Conservation (phyloP, 2,888 invertebrate genomes). For the Ophonus ardosiacus region DNA sequence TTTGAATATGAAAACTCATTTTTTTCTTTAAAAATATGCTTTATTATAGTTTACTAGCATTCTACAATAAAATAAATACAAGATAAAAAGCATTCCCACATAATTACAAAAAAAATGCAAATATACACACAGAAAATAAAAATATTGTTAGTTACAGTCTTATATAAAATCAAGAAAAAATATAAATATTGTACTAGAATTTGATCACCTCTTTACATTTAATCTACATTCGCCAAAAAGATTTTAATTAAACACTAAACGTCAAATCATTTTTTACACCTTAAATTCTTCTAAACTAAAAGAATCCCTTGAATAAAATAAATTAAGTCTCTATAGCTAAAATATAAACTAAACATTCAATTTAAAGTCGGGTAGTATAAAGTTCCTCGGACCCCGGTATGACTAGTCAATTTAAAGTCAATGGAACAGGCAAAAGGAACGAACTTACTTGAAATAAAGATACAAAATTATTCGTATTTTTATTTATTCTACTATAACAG, state of each 20-base stretch:
- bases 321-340: neutral
- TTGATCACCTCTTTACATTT: neutral
- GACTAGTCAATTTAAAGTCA: neutral
- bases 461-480: neutral
- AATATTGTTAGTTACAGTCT: neutral
- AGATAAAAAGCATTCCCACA: too few species aligned
- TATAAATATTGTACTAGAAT: neutral
- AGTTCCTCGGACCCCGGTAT: too few species aligned
- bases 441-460: neutral
- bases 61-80: too few species aligned
- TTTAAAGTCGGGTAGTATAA: too few species aligned
- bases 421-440: neutral
- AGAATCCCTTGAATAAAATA: conserved; percentile 2
- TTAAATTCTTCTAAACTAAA: neutral
- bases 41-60: too few species aligned
- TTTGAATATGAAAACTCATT: too few species aligned
- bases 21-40: too few species aligned
- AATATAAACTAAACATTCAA: neutral
- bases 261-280: neutral
- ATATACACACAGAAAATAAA: neutral
- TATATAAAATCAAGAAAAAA: neutral
- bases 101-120: neutral
- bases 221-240: neutral
- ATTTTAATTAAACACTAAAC: neutral
- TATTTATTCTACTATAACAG: conserved; percentile 68